A percentile compares a stretch with the other conserved stretches of the same genome.
Conservation (phyloP, 2,888 invertebrate genomes). For the Calameuta pallipes region DNA sequence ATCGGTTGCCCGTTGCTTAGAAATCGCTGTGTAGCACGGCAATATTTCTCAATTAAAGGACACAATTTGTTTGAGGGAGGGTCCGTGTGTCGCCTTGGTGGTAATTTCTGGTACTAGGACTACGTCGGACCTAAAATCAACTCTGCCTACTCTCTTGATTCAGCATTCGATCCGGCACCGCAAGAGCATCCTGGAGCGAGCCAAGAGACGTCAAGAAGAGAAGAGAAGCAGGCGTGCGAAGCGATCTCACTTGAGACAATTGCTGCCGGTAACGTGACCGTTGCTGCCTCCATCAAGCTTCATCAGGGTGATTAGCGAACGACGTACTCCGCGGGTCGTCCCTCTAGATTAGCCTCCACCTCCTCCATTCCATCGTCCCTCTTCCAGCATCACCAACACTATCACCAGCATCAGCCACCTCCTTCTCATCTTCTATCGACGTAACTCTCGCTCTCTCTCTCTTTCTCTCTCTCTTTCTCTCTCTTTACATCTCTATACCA, state of each 20-base stretch:
- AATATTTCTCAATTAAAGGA: background rate
- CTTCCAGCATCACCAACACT: background rate
- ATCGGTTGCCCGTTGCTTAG: conserved; percentile 19
- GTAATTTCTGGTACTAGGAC: background rate
- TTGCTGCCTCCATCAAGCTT: conserved; percentile 37
- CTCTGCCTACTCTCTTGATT: background rate
- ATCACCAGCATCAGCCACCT: conserved; percentile 8
- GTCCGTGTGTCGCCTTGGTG: background rate
- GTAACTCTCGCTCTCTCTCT: background rate
- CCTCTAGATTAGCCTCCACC: conserved; percentile 41
- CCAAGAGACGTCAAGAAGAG: background rate
- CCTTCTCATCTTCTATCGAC: background rate
- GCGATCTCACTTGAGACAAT: conserved; percentile 53
- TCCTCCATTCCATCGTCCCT: conserved; percentile 2
- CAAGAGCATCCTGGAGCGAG: background rate
- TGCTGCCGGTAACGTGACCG: conserved; percentile 16
- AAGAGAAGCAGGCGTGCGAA: conserved; percentile 42
- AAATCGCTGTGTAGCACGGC: background rate
- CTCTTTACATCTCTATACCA: background rate
- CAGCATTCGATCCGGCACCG: background rate
- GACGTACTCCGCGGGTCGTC: conserved; percentile 41
- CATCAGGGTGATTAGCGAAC: conserved; percentile 41
- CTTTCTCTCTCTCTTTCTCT: background rate
- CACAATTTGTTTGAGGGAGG: background rate
- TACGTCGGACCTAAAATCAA: background rate